Evolutionary conservation across 2,113 vertebrate genomes (phyloP).

Genomic region (Centropus unirufus): DNA sequence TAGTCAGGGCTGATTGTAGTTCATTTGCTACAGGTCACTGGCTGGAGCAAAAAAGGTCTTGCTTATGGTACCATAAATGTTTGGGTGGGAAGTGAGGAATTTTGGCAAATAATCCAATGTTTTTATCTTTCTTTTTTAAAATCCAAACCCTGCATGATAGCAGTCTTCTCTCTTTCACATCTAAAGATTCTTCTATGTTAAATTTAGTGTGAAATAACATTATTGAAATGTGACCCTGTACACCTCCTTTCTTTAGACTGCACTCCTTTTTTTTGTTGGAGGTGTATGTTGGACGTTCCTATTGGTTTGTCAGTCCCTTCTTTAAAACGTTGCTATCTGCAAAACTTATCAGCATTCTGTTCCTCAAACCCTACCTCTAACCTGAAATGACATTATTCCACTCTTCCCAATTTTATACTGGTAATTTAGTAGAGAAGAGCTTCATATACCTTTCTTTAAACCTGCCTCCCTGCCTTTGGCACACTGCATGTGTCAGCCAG

Average conservation of each 20-base stretch:
- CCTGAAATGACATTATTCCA: background rate
- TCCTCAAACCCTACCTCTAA: background rate
- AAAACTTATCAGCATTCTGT: background rate
- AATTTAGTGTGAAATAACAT: background rate
- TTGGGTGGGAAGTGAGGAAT: background rate
- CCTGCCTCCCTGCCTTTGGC: background rate
- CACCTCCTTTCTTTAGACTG: background rate
- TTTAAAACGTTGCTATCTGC: background rate
- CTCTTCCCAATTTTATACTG: background rate
- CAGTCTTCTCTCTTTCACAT: background rate
- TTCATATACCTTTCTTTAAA: background rate
- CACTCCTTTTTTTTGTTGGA: background rate
- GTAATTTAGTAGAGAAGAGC: background rate
- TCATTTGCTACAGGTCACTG: background rate
- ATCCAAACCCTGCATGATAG: background rate
- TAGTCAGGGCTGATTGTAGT: background rate
- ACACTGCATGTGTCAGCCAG: background rate
- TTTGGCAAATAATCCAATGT: background rate
- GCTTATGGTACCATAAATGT: background rate
- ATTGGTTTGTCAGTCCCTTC: background rate
- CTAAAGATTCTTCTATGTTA: background rate
- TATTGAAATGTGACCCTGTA: background rate
- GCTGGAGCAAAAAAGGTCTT: background rate
- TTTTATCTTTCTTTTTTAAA: background rate
- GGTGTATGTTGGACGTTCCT: background rate